Evolutionary conservation across 2,888 invertebrate species (phyloP).

Genomic region (Lysandra bellargus): DNA sequence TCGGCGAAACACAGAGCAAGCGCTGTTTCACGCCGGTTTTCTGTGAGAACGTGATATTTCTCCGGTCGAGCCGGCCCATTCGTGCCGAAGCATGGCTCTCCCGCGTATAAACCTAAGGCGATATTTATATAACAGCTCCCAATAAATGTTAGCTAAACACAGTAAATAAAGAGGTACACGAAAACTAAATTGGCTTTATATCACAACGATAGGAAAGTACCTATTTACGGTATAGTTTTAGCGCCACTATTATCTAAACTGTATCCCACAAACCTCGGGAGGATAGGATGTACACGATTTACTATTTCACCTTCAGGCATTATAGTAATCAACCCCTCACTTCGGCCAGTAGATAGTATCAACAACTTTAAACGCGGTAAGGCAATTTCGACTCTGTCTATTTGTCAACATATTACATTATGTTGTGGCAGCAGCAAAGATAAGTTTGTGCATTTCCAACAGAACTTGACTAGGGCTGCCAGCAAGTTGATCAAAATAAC

Average conservation of each 20-base stretch:
- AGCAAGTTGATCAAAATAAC: neutral
- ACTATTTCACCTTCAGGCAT: conserved; percentile 57
- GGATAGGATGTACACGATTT: conserved; percentile 30
- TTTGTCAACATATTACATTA: neutral
- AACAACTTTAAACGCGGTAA: conserved; percentile 29
- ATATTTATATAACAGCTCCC: neutral
- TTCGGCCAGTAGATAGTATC: neutral
- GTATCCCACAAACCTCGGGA: conserved; percentile 30
- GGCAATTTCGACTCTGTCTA: neutral
- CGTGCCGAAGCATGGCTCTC: too few relatives aligned
- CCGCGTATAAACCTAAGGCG: neutral
- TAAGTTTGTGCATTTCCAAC: conserved; percentile 23
- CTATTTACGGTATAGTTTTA: conserved; percentile 28
- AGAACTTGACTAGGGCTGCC: conserved; percentile 22
- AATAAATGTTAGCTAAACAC: neutral
- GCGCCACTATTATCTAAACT: conserved; percentile 27
- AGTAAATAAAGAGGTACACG: conserved; percentile 4
- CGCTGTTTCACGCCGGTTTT: too few relatives aligned
- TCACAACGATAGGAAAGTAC: conserved; percentile 14
- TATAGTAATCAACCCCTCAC: conserved; percentile 60
- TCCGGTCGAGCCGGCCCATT: too few relatives aligned
- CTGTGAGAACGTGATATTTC: too few relatives aligned
- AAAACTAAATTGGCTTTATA: conserved; percentile 20
- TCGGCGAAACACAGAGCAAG: too few relatives aligned
- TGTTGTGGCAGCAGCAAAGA: neutral